phyloP scores from a whole-genome alignment of 2,888 invertebrate genomes.

The Colletes collaris region DNA sequence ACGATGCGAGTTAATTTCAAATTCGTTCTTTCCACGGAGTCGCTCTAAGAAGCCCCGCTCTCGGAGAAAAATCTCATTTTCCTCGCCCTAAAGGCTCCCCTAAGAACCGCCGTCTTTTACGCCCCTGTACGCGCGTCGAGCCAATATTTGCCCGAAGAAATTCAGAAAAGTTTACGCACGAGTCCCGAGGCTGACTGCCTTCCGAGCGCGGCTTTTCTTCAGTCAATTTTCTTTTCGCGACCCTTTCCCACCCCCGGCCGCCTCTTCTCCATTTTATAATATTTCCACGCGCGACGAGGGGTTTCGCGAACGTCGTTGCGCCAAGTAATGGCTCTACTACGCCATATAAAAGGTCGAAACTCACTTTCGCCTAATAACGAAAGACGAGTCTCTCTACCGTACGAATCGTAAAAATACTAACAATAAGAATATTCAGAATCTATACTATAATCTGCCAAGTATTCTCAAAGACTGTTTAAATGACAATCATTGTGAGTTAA shows the following conservation, averaged over 20 bases:
- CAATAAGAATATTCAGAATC: too few relatives aligned
- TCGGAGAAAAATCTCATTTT: conserved; percentile 81
- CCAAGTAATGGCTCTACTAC: conserved; percentile 22
- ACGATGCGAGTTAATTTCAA: conserved; percentile 80
- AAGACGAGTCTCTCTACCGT: too few relatives aligned
- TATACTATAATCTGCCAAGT: too few relatives aligned
- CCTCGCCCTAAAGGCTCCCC: conserved; percentile 79
- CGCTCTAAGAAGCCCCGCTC: conserved; percentile 57
- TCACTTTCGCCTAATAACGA: too few relatives aligned
- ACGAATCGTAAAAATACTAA: too few relatives aligned
- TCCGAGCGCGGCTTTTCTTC: conserved; percentile 70
- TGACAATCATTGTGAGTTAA: too few relatives aligned
- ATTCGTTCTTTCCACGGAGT: conserved; percentile 75
- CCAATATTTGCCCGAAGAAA: conserved; percentile 82
- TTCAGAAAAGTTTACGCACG: conserved; percentile 82
- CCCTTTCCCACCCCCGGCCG: conserved; percentile 16
- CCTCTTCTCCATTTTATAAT: conserved; percentile 9
- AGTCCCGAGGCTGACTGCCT: conserved; percentile 71
- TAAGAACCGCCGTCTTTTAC: conserved; percentile 42
- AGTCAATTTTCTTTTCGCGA: conserved; percentile 71
- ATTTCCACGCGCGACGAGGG: conserved; percentile 9
- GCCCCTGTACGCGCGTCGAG: conserved; percentile 68
- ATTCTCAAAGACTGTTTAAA: too few relatives aligned
- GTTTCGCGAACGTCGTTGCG: conserved; percentile 9
- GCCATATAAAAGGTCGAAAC: neutral